Percentiles rank a stretch among this genome's conserved stretches.
phyloP scores from a whole-genome alignment of 2,113 vertebrate genomes.

The human region GRCh38 chr16:47140501-47141000 shows the following conservation, averaged over 20 bases:
- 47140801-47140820: not conserved
- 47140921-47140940: not conserved
- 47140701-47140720: not conserved
- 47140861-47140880: not conserved
- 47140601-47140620: not conserved
- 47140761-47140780: not conserved
- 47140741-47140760: not conserved
- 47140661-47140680: not conserved
- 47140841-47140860: slow-evolving; percentile 17
- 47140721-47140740: not conserved
- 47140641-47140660: not conserved
- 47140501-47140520: not conserved
- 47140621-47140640: not conserved
- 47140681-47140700: not conserved
- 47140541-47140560: slow-evolving; percentile 8
- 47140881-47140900: not conserved
- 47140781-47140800: not conserved
- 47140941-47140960: not conserved
- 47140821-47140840: not conserved
- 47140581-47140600: not conserved
- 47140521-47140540: not conserved
- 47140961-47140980: not conserved
- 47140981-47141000: not conserved
- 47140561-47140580: not conserved
- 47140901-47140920: not conserved